Percentiles rank a stretch among this genome's conserved stretches.
Conservation (phyloP, 1,140 invertebrate species). For the Macrobrachium rosenbergii region DNA sequence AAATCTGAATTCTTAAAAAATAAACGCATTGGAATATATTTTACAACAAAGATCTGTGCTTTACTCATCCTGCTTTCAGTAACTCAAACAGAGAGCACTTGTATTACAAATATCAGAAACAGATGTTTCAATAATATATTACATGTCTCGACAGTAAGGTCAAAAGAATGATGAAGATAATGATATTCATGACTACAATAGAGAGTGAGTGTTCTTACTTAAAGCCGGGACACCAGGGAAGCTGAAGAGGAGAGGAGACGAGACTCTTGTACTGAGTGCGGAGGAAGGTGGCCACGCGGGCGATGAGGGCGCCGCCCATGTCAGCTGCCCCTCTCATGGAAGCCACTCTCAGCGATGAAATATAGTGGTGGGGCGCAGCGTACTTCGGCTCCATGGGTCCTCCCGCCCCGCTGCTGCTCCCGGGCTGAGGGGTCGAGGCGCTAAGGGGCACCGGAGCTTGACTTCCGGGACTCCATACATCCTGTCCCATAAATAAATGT, state of each 20-base stretch:
- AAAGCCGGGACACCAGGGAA: slow-evolving; percentile 64
- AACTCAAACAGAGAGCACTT: too few species aligned
- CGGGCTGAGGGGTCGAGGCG: slow-evolving; percentile 36
- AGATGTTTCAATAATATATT: too few species aligned
- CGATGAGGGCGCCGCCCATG: slow-evolving; percentile 65
- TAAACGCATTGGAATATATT: too few species aligned
- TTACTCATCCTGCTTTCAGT: too few species aligned
- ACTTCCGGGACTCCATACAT: slow-evolving; percentile 46
- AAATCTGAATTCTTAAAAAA: too few species aligned
- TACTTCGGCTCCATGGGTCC: slow-evolving; percentile 17
- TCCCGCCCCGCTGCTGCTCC: slow-evolving; percentile 5
- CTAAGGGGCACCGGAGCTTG: slow-evolving; percentile 34
- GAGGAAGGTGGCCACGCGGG: slow-evolving; percentile 64
- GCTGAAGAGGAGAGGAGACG: slow-evolving; percentile 40
- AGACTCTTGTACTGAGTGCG: slow-evolving; percentile 65
- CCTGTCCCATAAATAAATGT: slow-evolving; percentile 7
- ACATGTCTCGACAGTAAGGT: too few species aligned
- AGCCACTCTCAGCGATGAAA: slow-evolving; percentile 64
- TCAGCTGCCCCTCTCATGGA: slow-evolving; percentile 65
- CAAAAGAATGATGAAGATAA: not conserved
- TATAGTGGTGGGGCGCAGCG: slow-evolving; percentile 64
- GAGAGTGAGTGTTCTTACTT: slow-evolving; percentile 37
- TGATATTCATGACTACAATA: not conserved
- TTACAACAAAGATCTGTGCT: too few species aligned
- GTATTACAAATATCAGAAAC: too few species aligned